phyloP scores from a whole-genome alignment of 2,888 invertebrate species.

The Lithosia quadra region DNA sequence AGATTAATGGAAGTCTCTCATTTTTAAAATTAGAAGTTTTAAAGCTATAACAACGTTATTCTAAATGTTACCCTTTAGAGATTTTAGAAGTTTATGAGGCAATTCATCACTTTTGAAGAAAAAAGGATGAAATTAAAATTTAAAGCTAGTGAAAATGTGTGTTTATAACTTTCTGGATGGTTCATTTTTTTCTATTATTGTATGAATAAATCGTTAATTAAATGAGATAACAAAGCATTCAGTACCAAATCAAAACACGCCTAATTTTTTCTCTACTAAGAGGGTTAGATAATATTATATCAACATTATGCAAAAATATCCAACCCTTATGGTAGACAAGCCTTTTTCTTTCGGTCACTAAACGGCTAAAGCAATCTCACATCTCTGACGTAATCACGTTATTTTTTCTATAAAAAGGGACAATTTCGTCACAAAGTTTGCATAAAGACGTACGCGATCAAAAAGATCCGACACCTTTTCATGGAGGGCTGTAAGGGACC shows the following conservation, averaged over 20 bases:
- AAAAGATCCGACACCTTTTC: slow-evolving; percentile 54
- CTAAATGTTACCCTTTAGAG: too few relatives aligned
- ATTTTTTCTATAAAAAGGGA: slow-evolving; percentile 29
- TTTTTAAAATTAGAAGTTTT: too few relatives aligned
- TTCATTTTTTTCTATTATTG: too few relatives aligned
- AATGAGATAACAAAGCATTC: not conserved
- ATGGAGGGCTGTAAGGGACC: slow-evolving; percentile 41
- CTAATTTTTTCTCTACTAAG: too few relatives aligned
- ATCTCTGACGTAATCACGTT: slow-evolving; percentile 25
- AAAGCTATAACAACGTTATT: too few relatives aligned
- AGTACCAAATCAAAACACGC: not conserved
- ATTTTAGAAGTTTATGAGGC: too few relatives aligned
- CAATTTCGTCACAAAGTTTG: slow-evolving; percentile 41
- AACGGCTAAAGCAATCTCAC: slow-evolving; percentile 25
- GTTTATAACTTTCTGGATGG: too few relatives aligned
- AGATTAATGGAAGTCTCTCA: too few relatives aligned
- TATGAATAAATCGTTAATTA: too few relatives aligned
- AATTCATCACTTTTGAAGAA: too few relatives aligned
- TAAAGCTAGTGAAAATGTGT: not conserved
- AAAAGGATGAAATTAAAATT: too few relatives aligned
- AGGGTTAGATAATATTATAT: not conserved
- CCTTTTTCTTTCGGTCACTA: not conserved
- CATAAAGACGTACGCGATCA: slow-evolving; percentile 47
- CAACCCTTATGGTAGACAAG: not conserved
- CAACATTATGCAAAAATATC: not conserved